Conservation (phyloP, 2,797 vertebrate species). For the Toxotes lorentzi region DNA sequence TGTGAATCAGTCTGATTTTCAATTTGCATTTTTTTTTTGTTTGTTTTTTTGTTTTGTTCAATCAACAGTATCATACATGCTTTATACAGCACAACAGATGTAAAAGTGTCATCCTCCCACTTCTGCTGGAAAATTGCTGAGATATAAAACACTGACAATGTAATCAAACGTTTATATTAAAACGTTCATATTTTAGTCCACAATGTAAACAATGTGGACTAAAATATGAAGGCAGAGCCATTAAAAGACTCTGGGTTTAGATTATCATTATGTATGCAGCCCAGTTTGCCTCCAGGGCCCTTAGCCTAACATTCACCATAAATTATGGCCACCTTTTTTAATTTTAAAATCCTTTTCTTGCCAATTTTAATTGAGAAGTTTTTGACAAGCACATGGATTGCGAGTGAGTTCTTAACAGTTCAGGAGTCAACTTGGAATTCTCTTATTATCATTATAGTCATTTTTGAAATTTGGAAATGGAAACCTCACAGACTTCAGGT, state of each 20-base stretch:
- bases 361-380: not conserved
- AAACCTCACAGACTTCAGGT: not conserved
- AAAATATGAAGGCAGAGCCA: slow-evolving; percentile 20
- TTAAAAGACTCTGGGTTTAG: slow-evolving; percentile 4
- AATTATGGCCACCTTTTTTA: slow-evolving; percentile 9
- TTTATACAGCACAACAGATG: not conserved
- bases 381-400: not conserved
- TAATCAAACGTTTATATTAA: slow-evolving; percentile 15
- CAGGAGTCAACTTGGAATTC: not conserved
- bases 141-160: slow-evolving; percentile 5
- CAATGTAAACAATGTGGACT: slow-evolving; percentile 3
- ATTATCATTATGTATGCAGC: slow-evolving; percentile 32
- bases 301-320: slow-evolving; percentile 11
- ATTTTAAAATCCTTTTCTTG: slow-evolving; percentile 11
- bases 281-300: slow-evolving; percentile 22
- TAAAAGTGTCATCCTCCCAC: not conserved
- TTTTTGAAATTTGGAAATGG: not conserved
- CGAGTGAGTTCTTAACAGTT: not conserved
- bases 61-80: not conserved
- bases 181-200: no score
- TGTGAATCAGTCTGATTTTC: not conserved
- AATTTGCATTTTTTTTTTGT: not conserved
- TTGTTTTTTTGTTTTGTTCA: not conserved
- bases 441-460: not conserved
- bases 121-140: not conserved